Base-by-base conservation (phyloP, 2,797 vertebrate species). In the Acipenser oxyrinchus region DNA sequence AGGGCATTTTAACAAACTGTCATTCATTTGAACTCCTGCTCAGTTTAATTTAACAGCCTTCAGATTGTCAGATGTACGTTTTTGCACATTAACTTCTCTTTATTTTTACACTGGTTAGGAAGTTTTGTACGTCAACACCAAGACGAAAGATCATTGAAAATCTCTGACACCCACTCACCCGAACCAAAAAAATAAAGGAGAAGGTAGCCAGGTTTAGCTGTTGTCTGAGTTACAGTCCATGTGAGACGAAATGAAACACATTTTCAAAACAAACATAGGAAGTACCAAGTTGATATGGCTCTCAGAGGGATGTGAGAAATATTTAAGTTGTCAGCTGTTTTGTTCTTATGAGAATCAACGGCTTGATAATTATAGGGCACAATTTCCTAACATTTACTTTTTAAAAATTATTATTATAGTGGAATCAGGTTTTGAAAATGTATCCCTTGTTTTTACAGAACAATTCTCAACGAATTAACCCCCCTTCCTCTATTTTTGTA, bases 21-120 rank as follows among this genome's bases (percentile, higher is more conserved):
- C 77, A 74, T 73, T 84, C 80, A 74, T 70, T 77, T 78, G 74
- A 81, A 72, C 74, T 78, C 63, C 81, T 76, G 78, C 69, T 71
- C 62, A 4, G 37, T 73, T 73, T 78, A 67, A 79, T 80, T 81
- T 75, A 23, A 63, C 68, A 57, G 69, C 66, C 67, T 78, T 75
- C 70, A 73, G 74, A 69, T 72, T 75, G 0, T 52, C 77, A 81
- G 69, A 72, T 77, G 58, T 77, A 69, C 75, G 49, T 71, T 71
- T 78, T 79, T 71, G 60, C 9, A 23, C 51, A 18, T 76, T 76
- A 0, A 63, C 70, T 84, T 81, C 52, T 81, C 71, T 59, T 72
- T 60, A 5, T 52, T 73, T 67, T 71, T 67, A 60, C 18, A 49
- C 70, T 68, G 65, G n/a, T 52, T 18, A 48, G 78, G 63, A 75